Conservation (phyloP, 1,140 invertebrate species). For the Samia ricini region DNA sequence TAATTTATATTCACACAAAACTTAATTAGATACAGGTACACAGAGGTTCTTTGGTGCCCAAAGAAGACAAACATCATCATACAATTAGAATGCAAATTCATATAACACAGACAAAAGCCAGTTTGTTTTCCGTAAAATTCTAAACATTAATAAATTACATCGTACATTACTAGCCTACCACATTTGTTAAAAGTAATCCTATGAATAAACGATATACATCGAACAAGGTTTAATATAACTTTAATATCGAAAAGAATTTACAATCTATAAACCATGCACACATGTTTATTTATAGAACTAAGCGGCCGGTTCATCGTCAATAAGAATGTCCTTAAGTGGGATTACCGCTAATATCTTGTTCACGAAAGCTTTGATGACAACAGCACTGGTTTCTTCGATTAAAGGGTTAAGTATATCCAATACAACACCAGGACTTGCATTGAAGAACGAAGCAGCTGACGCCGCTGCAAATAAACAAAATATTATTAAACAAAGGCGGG, state of each 20-base stretch:
- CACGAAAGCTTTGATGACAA: slow-evolving; percentile 78
- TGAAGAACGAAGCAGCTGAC: slow-evolving; percentile 82
- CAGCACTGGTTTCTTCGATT: slow-evolving; percentile 82
- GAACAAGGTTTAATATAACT: neutral
- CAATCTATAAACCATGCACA: neutral
- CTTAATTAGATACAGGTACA: slow-evolving; percentile 8
- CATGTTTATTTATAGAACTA: neutral
- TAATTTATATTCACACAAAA: slow-evolving; percentile 1
- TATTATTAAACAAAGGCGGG: neutral
- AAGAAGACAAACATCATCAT: neutral
- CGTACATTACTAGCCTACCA: neutral
- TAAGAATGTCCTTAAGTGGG: slow-evolving; percentile 79
- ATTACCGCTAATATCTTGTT: slow-evolving; percentile 79
- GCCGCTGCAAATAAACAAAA: slow-evolving; percentile 72
- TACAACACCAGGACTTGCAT: slow-evolving; percentile 82
- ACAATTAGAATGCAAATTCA: neutral
- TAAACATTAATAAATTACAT: neutral
- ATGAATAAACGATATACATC: neutral
- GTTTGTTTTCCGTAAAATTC: too few species aligned
- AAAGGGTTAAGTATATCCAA: slow-evolving; percentile 85
- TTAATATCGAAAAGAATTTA: neutral
- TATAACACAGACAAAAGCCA: too few species aligned
- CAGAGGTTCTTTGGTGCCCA: slow-evolving; percentile 5
- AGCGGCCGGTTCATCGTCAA: slow-evolving; percentile 26
- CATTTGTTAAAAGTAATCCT: neutral